Percentiles rank a stretch among this genome's conserved stretches.
These are phyloP conservation scores for Ophioderma brevispina DNA, from an alignment of 35 echinoderm and acorn worm genomes.

Conservation along the genomic window DNA sequence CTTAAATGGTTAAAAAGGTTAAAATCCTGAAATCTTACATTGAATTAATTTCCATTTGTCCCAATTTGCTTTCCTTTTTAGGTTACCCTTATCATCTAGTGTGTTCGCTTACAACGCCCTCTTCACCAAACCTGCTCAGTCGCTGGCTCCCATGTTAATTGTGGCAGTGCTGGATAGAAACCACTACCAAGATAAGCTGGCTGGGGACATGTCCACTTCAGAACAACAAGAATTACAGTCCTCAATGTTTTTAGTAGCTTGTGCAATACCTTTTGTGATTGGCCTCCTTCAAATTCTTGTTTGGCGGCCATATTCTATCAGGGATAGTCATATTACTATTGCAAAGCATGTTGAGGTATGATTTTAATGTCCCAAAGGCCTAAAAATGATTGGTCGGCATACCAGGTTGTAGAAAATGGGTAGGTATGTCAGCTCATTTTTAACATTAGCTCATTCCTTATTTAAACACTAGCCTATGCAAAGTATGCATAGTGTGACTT, in stretches of 20 bases:
- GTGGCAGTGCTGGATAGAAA: constrained; percentile 31
- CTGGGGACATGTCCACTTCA: neutral
- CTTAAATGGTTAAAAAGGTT: too few relatives aligned
- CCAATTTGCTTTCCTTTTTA: constrained; percentile 4
- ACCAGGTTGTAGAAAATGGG: too few relatives aligned
- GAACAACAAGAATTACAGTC: neutral
- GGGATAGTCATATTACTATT: neutral
- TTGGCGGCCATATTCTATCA: neutral
- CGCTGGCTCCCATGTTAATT: constrained; percentile 67
- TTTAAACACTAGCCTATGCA: too few relatives aligned
- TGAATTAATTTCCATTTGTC: too few relatives aligned
- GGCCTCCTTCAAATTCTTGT: neutral
- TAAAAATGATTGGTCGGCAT: too few relatives aligned
- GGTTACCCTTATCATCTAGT: constrained; percentile 69
- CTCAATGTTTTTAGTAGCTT: neutral
- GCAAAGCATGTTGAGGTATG: neutral
- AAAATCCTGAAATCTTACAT: too few relatives aligned
- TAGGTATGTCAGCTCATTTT: too few relatives aligned
- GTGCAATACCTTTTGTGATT: neutral
- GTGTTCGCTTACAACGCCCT: constrained; percentile 82
- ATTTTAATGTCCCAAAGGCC: too few relatives aligned
- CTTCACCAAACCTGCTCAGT: constrained; percentile 82
- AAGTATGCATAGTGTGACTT: too few relatives aligned
- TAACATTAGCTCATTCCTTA: too few relatives aligned
- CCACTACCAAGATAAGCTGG: neutral